Base-by-base conservation (phyloP, 2,888 invertebrate species). In the Dynastes maya region DNA sequence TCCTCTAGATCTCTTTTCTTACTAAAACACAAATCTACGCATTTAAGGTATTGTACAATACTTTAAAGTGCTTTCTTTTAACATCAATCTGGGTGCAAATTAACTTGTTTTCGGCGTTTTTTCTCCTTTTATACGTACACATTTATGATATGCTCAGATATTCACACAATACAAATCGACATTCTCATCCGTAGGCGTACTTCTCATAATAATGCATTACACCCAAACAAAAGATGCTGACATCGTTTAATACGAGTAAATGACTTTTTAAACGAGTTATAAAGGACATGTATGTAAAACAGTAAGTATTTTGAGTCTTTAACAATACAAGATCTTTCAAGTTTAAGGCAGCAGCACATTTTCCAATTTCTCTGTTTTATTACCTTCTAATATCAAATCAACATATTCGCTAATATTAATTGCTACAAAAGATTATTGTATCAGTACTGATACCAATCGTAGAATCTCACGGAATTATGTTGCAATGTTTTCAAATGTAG, bases 21-120 rank as follows among this genome's bases (percentile, higher is more conserved):
- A 51, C 78, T 78, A 78, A 45, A 78, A 78, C 78, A 51, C 71
- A 72, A 72, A 64, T 53, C 61, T 68, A 58, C 71, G 22, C 53
- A 71, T 64, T 64, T 64, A 78, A 78, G 72, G 72, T 78, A 78
- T 78, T 51, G 63, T 78, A 78, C 78, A 78, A 78, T 78, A 64
- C 16, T 78, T 77, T 58, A 70, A 45, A 70, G 70, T 77, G 70
- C 40, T 67, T 55, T 37, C 49, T 77, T 63, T 40, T 71, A 55
- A 63, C 64, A 61, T 63, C n/a, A 51, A 13, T 77, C 55, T 78
- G 78, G 70, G 71, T 71, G 72, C 63, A 71, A 78, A 64, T 78
- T 22, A 55, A 55, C 8, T 16, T 49, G 58, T 61, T 53, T 32
- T 55, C 71, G 16, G n/a, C 49, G 6, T 9, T 49, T 37, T n/a